Percentiles rank a stretch among this genome's conserved stretches.
phyloP scores from a whole-genome alignment of 37 sponge, comb jelly and placozoan species.

The Spongilla lacustris region DNA sequence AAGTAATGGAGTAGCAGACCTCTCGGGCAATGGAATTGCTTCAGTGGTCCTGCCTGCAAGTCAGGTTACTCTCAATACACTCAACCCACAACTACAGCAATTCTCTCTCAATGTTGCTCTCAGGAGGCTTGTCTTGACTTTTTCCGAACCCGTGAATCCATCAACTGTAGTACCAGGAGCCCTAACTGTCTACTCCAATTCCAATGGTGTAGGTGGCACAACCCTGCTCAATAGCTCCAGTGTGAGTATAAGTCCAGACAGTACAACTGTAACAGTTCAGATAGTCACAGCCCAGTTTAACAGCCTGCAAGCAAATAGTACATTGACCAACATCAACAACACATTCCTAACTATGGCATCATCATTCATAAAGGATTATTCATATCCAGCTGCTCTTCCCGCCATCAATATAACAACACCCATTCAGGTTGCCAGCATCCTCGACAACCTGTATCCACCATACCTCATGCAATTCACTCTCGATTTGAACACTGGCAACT shows the following conservation, averaged over 20 bases:
- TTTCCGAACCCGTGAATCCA: conserved; percentile 76
- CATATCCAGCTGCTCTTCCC: conserved; percentile 31
- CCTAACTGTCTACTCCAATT: conserved; percentile 23
- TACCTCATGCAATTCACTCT: conserved; percentile 72
- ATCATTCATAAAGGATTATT: conserved; percentile 43
- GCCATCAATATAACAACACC: conserved; percentile 11
- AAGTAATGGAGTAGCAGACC: conserved; percentile 52
- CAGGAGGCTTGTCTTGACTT: conserved; percentile 70
- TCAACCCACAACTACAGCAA: conserved; percentile 38
- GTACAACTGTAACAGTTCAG: conserved; percentile 53
- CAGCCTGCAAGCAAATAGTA: neutral
- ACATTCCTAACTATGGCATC: conserved; percentile 61
- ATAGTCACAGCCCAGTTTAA: conserved; percentile 43
- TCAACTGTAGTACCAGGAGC: neutral
- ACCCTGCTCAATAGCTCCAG: conserved; percentile 30
- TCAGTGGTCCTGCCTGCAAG: conserved; percentile 29
- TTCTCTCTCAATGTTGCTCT: conserved; percentile 79
- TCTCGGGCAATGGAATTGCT: conserved; percentile 44
- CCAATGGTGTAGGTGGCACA: neutral
- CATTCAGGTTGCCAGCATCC: conserved; percentile 52
- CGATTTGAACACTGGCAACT: conserved; percentile 69
- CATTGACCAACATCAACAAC: conserved; percentile 42
- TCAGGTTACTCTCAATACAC: conserved; percentile 55
- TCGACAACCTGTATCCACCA: conserved; percentile 76
- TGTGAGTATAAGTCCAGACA: conserved; percentile 64